Percentiles rank a stretch among this genome's conserved stretches.
These are phyloP conservation scores for Rhinogobio ventralis DNA, from an alignment of 2,797 vertebrate genomes.

Conservation along the genomic window DNA sequence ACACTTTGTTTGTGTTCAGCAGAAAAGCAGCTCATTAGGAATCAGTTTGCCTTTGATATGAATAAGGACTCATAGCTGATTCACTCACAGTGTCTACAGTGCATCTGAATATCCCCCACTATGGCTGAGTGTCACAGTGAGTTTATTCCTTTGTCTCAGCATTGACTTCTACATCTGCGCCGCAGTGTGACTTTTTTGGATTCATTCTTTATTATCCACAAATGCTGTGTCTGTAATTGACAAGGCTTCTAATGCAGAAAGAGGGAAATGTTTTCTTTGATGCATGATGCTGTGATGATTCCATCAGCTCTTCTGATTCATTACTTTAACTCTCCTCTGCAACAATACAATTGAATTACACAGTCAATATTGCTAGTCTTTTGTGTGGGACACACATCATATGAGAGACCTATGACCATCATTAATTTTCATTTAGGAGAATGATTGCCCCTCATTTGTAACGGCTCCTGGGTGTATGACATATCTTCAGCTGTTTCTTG, in stretches of 20 bases:
- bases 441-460: conserved; percentile 80
- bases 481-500: conserved; percentile 1
- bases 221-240: conserved; percentile 35
- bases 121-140: conserved; percentile 1
- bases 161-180: conserved; percentile 16
- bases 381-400: conserved; percentile 56
- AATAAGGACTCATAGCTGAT: conserved; percentile 20
- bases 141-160: conserved; percentile 27
- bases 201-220: conserved; percentile 41
- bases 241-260: conserved; percentile 66
- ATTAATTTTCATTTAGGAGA: conserved; percentile 84
- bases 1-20: conserved; percentile 15
- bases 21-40: conserved; percentile 32
- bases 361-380: conserved; percentile 75
- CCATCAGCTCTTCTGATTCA: conserved; percentile 77
- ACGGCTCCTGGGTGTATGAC: conserved; percentile 69
- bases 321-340: conserved; percentile 79
- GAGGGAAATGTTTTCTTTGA: conserved; percentile 74
- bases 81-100: conserved; percentile 16
- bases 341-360: conserved; percentile 81
- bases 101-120: conserved; percentile 12
- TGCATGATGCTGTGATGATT: conserved; percentile 75
- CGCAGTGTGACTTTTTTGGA: conserved; percentile 11
- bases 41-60: conserved; percentile 21
- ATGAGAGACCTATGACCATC: conserved; percentile 81